Base-by-base conservation (phyloP, 2,797 vertebrate genomes). In the Sebastes minor region DNA sequence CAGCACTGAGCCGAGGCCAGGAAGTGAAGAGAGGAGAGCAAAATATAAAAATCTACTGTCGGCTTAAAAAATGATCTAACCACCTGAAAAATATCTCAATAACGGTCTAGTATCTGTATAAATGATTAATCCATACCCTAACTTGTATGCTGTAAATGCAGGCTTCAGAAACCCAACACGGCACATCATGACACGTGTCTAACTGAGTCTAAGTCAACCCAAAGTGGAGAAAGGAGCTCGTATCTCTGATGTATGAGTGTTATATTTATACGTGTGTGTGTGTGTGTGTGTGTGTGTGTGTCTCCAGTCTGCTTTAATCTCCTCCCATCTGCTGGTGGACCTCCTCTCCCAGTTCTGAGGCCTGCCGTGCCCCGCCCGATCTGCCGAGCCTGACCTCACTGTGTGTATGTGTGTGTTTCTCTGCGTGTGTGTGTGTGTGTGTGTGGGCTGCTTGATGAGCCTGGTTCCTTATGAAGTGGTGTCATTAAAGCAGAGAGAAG, bases 401-500 rank as follows among this genome's bases (percentile, higher is more conserved):
- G 74, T 76, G 76, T 22, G 23, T 28, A 32, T 69, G 53, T 35
- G 13, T 60, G 71, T 74, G 70, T 68, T 38, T 32, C 4, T 74
- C 83, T 74, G 65, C 80, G 62, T 67, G 70, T 81, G 78, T 74
- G 73, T 75, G 60, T 75, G 60, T 78, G 73, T 79, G 83, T 84
- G 67, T 70, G 81, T 66, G 64, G 83, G 80, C 78, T 85, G 65
- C 89, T 88, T 94, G 94, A 95, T 94, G 92, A 94, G 92, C 92
- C 90, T 71, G 74, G 88, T 88, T 94, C 89, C 80, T 95, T 92
- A 94, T 95, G 94, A 95, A 96, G 95, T 93, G 89, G 94, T 92
- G 89, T 94, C 94, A 96, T 96, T 95, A 96, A 92, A 80, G 92
- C 84, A 82, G 77, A 86, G 85, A 94, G 90, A 93, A 91, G 89